A percentile compares a stretch with the other conserved stretches of the same genome.
Conservation (phyloP, 2,113 vertebrate genomes). For the Corythoichthys haematopterus region DNA sequence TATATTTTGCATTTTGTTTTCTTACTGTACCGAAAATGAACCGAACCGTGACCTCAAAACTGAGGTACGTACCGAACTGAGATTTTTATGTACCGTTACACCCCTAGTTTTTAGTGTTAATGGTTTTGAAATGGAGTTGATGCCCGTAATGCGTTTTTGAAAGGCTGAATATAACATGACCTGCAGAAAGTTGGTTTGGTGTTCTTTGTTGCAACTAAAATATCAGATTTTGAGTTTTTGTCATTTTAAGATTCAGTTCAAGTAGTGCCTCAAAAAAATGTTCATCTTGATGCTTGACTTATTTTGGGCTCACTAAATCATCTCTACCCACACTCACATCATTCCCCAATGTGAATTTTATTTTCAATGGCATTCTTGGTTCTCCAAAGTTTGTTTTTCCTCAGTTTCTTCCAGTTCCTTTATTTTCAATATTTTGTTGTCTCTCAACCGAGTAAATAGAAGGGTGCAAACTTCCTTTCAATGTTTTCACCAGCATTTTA, state of each 20-base stretch:
- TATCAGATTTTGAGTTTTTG: background rate
- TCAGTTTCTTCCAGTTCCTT: conserved; percentile 11
- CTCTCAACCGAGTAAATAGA: background rate
- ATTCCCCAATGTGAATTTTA: conserved; percentile 34
- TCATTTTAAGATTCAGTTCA: background rate
- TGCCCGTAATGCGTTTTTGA: background rate
- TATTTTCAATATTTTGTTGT: conserved; percentile 12
- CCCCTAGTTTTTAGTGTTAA: background rate
- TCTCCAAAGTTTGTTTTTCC: conserved; percentile 28
- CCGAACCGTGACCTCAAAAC: too few relatives aligned
- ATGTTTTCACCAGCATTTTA: conserved; percentile 1
- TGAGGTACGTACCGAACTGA: too few relatives aligned
- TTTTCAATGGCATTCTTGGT: conserved; percentile 17
- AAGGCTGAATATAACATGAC: background rate
- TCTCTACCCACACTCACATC: conserved; percentile 36
- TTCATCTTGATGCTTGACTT: conserved; percentile 30
- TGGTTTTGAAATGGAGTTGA: background rate
- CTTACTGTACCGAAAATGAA: too few relatives aligned
- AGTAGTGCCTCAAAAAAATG: background rate
- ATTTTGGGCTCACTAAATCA: conserved; percentile 43
- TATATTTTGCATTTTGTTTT: too few relatives aligned
- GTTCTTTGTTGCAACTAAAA: background rate
- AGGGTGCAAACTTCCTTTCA: conserved; percentile 4
- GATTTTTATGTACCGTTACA: too few relatives aligned
- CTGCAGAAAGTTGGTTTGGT: background rate